Conservation (phyloP, 2,113 vertebrate species). For the Pluvialis apricaria region DNA sequence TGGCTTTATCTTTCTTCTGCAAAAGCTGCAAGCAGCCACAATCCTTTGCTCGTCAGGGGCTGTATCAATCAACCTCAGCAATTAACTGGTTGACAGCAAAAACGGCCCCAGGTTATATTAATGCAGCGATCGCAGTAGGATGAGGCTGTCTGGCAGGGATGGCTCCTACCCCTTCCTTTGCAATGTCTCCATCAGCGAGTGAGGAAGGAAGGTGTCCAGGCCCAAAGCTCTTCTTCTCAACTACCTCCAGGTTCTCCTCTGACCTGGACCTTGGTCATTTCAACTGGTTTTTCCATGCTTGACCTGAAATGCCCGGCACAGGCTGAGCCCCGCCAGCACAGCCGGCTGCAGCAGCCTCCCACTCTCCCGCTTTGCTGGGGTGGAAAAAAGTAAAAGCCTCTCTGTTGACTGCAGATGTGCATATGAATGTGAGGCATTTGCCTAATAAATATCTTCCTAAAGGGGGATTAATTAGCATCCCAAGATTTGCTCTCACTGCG, state of each 20-base stretch:
- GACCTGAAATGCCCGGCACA: rapidly evolving
- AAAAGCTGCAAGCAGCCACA: neutral
- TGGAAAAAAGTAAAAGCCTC: constrained; percentile 8
- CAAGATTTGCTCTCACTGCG: neutral
- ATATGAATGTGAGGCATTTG: constrained; percentile 38
- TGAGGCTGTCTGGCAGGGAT: neutral
- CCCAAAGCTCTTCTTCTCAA: neutral
- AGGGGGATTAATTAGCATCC: constrained; percentile 19
- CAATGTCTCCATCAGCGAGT: neutral
- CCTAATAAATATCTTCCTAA: constrained; percentile 50
- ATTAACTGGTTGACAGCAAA: constrained; percentile 19
- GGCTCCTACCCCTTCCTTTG: neutral
- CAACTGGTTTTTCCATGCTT: rapidly evolving
- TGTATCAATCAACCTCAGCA: constrained; percentile 10
- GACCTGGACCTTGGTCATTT: neutral
- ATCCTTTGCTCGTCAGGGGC: neutral
- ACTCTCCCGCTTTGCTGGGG: neutral
- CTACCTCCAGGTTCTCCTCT: neutral
- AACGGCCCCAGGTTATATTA: constrained; percentile 24
- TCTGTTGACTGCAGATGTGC: constrained; percentile 1
- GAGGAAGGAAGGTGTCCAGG: neutral
- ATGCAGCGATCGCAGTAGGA: neutral
- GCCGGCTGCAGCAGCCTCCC: neutral
- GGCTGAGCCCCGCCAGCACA: neutral
- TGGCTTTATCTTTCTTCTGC: neutral